Base-by-base conservation (phyloP, 1,140 invertebrate genomes). In the Phocides pigmalion region DNA sequence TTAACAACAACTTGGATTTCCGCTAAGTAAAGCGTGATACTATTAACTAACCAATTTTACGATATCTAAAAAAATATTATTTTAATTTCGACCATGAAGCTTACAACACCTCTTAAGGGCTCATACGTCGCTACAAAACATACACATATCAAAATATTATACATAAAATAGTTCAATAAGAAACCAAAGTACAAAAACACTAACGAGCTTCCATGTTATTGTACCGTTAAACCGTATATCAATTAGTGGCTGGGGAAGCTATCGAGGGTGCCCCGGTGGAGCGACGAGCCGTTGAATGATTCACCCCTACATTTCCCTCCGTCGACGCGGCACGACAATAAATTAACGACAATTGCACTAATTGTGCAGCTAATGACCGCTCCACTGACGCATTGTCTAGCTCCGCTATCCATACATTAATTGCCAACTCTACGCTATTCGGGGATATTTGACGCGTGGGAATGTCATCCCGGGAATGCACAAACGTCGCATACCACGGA, bases 311-410 rank as follows among this genome's bases (percentile, higher is more conserved):
- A 62, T 65, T 72, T 67, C 62, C 64, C 61, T 64, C 64, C 53
- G 71, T 59, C 72, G 73, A 73, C 72, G 68, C 72, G 54, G 54
- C 69, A 72, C 74, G 64, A 78, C 84, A 81, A 89, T 87, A 89
- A 84, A 90, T 90, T 87, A 87, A 87, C 79, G 72, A 84, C 85
- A 90, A 90, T 89, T 87, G 87, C 83, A 86, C 81, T 88, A 90
- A 90, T 90, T 88, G 86, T 82, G 77, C 81, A 82, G 83, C 79
- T 86, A 89, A 84, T 81, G 82, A 79, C 66, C 70, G 53, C 49
- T 68, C 77, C 73, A 66, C 76, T 82, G 74, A 80, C 74, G 81
- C 82, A 81, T 84, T 87, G 84, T 87, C 83, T 84, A 81, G 73
- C 76, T 75, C 68, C 51, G 70, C 74, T 66, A 76, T 68, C 71